phyloP scores from a whole-genome alignment of 2,888 invertebrate species.

The Stenichneumon culpator region DNA sequence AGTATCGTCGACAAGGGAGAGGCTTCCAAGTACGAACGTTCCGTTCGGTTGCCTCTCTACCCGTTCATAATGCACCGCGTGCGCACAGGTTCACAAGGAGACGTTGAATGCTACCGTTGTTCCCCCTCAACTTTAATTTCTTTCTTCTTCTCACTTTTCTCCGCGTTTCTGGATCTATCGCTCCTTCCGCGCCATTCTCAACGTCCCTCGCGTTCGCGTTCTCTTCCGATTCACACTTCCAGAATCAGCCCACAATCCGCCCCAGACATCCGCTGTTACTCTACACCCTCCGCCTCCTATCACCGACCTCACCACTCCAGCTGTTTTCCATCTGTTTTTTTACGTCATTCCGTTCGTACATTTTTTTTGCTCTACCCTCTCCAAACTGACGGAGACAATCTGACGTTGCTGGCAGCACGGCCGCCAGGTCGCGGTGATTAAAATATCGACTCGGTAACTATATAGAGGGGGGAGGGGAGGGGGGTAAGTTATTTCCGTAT shows the following conservation, averaged over 20 bases:
- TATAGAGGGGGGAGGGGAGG: constrained; percentile 43
- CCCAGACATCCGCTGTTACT: not conserved
- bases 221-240: not conserved
- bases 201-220: constrained; percentile 29
- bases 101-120: not conserved
- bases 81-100: constrained; percentile 23
- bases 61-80: constrained; percentile 23
- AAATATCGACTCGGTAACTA: constrained; percentile 81
- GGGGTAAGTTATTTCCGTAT: constrained; percentile 65
- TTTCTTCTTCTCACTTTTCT: constrained; percentile 18
- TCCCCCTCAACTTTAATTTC: not conserved
- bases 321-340: constrained; percentile 48
- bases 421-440: constrained; percentile 80
- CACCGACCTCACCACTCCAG: constrained; percentile 16
- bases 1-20: constrained; percentile 22
- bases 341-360: constrained; percentile 47
- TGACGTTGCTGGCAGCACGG: constrained; percentile 67
- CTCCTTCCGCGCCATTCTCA: constrained; percentile 46
- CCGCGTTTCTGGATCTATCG: constrained; percentile 21
- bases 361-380: constrained; percentile 54
- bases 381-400: constrained; percentile 73
- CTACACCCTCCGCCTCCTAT: not conserved
- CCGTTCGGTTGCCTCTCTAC: constrained; percentile 27
- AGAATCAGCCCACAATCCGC: constrained; percentile 10
- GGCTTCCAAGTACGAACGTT: constrained; percentile 27